These are phyloP conservation scores for Alethe castanea DNA, from an alignment of 2,113 vertebrate genomes.

Conservation along the genomic window DNA sequence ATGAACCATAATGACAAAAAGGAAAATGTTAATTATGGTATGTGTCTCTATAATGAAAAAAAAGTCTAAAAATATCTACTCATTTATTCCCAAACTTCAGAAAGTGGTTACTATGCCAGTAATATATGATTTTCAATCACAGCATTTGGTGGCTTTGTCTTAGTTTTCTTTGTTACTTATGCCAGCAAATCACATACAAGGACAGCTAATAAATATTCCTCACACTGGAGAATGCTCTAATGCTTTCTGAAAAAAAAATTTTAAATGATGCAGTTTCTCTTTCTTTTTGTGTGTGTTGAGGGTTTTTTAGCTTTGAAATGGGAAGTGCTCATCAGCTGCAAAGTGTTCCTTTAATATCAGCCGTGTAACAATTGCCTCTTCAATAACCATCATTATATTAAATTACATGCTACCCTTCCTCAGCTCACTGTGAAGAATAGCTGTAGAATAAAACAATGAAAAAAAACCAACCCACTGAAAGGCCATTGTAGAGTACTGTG, in stretches of 20 bases:
- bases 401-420: slow-evolving; percentile 33
- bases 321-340: slow-evolving; percentile 23
- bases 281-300: background rate
- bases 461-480: background rate
- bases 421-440: background rate
- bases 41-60: background rate
- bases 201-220: background rate
- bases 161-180: background rate
- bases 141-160: background rate
- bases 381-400: slow-evolving; percentile 32
- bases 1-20: background rate
- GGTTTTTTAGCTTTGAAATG: background rate
- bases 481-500: background rate
- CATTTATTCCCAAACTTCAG: background rate
- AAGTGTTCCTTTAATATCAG: slow-evolving; percentile 31
- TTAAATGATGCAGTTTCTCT: background rate
- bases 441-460: background rate
- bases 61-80: background rate
- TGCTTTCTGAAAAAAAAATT: background rate
- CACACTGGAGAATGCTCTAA: background rate
- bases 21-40: background rate
- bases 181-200: background rate
- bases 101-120: background rate
- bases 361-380: slow-evolving; percentile 33
- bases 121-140: background rate